A percentile compares a stretch with the other conserved stretches of the same genome.
These are phyloP conservation scores for Lagria hirta DNA, from an alignment of 2,888 invertebrate species.

Conservation along the genomic window DNA sequence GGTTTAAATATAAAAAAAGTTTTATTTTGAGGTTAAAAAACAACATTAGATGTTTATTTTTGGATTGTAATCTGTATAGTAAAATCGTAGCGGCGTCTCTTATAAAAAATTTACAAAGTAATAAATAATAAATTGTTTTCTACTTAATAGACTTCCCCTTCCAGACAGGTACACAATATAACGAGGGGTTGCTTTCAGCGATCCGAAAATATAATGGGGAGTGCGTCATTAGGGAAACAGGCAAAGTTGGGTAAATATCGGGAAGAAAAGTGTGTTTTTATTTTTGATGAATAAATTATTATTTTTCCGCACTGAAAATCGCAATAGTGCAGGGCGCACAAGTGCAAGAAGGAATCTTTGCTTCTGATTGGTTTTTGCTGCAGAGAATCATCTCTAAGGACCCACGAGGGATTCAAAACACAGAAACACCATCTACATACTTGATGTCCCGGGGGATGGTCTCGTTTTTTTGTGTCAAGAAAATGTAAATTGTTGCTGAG, in stretches of 20 bases:
- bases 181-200: constrained; percentile 22
- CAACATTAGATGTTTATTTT: too few relatives aligned
- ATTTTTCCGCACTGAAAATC: too few relatives aligned
- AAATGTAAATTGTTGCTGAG: too few relatives aligned
- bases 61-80: too few relatives aligned
- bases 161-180: constrained; percentile 34
- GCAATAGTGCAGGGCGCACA: neutral
- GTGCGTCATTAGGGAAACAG: constrained; percentile 41
- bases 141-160: constrained; percentile 38
- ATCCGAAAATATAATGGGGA: constrained; percentile 29
- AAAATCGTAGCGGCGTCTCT: too few relatives aligned
- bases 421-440: constrained; percentile 53
- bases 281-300: too few relatives aligned
- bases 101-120: neutral
- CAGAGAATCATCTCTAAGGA: constrained; percentile 8
- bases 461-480: constrained; percentile 15
- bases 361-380: constrained; percentile 10
- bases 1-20: too few relatives aligned
- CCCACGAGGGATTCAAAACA: constrained; percentile 35
- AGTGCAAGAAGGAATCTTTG: constrained; percentile 3
- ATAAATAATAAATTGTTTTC: constrained; percentile 42
- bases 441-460: constrained; percentile 50
- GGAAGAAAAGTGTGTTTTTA: neutral
- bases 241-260: constrained; percentile 16
- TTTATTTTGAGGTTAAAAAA: too few relatives aligned